Conservation (phyloP, 2,888 invertebrate genomes). For the Shargacucullia verbasci region DNA sequence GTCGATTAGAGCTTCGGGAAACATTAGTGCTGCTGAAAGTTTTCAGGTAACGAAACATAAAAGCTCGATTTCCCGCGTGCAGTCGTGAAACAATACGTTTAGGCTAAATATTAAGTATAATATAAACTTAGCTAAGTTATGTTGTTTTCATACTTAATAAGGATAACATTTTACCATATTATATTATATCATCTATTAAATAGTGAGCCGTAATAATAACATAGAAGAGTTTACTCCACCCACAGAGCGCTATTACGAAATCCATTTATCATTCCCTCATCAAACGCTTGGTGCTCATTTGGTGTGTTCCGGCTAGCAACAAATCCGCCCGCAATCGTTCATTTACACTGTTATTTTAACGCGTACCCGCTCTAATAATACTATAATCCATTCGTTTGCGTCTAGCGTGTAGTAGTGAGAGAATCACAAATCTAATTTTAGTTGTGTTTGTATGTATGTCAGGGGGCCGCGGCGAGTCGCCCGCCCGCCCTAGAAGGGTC, state of each 20-base stretch:
- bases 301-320: slow-evolving; percentile 62
- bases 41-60: no score
- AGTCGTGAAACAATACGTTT: no score
- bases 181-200: not conserved
- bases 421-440: slow-evolving; percentile 84
- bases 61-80: no score
- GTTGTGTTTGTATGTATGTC: slow-evolving; percentile 85
- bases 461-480: slow-evolving; percentile 77
- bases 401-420: slow-evolving; percentile 80
- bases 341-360: slow-evolving; percentile 71
- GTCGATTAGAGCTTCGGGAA: slow-evolving; percentile 22
- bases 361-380: slow-evolving; percentile 72
- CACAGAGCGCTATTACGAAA: slow-evolving; percentile 34
- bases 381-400: slow-evolving; percentile 77
- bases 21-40: not conserved
- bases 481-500: slow-evolving; percentile 85
- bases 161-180: no score
- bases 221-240: slow-evolving; percentile 6
- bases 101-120: no score
- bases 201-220: slow-evolving; percentile 14
- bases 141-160: no score
- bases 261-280: slow-evolving; percentile 50
- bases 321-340: slow-evolving; percentile 65
- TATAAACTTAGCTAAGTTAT: no score
- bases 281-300: slow-evolving; percentile 49